phyloP scores from a whole-genome alignment of 2,888 invertebrate species.

The Seira musarum region DNA sequence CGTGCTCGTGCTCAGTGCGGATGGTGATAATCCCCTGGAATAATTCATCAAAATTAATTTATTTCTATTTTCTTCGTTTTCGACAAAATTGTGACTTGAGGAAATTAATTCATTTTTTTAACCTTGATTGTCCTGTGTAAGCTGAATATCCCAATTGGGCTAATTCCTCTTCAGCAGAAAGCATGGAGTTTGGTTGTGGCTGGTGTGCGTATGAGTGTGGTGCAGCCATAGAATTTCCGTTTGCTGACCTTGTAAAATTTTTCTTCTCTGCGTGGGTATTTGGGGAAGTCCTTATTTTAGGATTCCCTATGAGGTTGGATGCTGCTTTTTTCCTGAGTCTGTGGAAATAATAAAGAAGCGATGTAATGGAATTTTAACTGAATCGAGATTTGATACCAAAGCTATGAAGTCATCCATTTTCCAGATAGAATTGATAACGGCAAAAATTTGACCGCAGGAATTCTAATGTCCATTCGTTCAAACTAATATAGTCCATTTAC shows the following conservation, averaged over 20 bases:
- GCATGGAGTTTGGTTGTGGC: background rate
- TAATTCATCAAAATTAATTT: constrained; percentile 14
- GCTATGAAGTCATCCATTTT: too few relatives aligned
- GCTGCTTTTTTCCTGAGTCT: too few relatives aligned
- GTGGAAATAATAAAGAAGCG: too few relatives aligned
- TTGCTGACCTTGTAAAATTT: background rate
- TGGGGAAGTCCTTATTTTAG: too few relatives aligned
- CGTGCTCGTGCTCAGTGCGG: constrained; percentile 1
- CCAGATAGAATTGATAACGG: too few relatives aligned
- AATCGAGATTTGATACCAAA: too few relatives aligned
- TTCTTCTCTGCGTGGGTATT: background rate
- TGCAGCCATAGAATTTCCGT: background rate
- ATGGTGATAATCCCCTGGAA: constrained; percentile 37
- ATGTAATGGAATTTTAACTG: too few relatives aligned
- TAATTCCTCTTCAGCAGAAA: constrained; percentile 43
- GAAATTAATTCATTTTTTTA: background rate
- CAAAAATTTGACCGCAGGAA: too few relatives aligned
- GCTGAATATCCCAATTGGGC: constrained; percentile 56
- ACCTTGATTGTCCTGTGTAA: constrained; percentile 51
- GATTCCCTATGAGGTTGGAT: background rate
- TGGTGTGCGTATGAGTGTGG: constrained; percentile 24
- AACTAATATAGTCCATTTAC: too few relatives aligned
- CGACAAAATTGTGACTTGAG: background rate
- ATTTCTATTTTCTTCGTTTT: constrained; percentile 18
- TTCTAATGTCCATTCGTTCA: too few relatives aligned